Evolutionary conservation across 2,888 invertebrate species (phyloP).

Genomic region (Timandra comae): DNA sequence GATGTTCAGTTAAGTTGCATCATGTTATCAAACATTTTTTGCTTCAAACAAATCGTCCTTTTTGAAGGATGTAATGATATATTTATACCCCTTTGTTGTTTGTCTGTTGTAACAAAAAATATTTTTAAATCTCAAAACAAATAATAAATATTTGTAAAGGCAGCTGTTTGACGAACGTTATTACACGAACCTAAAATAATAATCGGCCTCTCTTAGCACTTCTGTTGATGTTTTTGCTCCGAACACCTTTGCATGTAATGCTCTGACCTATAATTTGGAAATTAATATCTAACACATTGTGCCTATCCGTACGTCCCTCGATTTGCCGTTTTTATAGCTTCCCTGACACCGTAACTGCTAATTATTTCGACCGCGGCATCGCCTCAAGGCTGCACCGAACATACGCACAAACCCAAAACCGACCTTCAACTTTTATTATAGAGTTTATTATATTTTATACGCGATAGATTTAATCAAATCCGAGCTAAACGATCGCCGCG

Average conservation of each 20-base stretch:
- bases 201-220: slow-evolving; percentile 68
- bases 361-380: slow-evolving; percentile 53
- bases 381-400: slow-evolving; percentile 42
- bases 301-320: slow-evolving; percentile 62
- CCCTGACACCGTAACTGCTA: slow-evolving; percentile 61
- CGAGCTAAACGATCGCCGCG: slow-evolving; percentile 24
- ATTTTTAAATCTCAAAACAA: slow-evolving; percentile 36
- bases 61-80: slow-evolving; percentile 5
- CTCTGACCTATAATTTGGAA: slow-evolving; percentile 66
- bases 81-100: slow-evolving; percentile 13
- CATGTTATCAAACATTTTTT: too few species aligned
- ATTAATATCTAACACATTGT: slow-evolving; percentile 76
- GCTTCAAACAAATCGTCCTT: background rate
- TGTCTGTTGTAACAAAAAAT: slow-evolving; percentile 16
- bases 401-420: slow-evolving; percentile 21
- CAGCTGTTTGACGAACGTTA: slow-evolving; percentile 65
- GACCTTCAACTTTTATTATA: slow-evolving; percentile 25
- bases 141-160: slow-evolving; percentile 72
- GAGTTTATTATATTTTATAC: slow-evolving; percentile 20
- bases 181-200: slow-evolving; percentile 64
- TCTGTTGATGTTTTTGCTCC: slow-evolving; percentile 65
- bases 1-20: too few species aligned
- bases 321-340: slow-evolving; percentile 65
- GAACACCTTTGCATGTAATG: slow-evolving; percentile 58
- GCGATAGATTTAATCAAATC: slow-evolving; percentile 30